These are phyloP conservation scores for Phytoseiulus persimilis DNA, from an alignment of 2,888 invertebrate species.

Conservation along the genomic window DNA sequence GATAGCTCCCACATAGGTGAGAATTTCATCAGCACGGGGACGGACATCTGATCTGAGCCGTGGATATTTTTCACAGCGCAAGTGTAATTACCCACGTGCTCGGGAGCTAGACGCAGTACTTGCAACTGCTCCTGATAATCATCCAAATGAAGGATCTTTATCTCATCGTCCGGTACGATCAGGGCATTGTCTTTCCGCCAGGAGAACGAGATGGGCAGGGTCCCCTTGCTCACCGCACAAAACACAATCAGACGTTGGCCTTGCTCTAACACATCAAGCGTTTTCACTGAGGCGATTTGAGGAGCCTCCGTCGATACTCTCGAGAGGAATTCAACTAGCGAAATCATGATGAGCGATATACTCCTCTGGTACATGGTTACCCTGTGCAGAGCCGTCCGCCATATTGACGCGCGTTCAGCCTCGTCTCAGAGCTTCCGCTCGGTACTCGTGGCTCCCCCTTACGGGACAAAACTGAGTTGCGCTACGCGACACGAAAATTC, in stretches of 20 bases:
- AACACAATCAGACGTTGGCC: slow-evolving; percentile 26
- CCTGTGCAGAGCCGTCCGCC: not conserved
- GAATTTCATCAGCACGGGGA: slow-evolving; percentile 16
- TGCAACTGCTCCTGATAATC: slow-evolving; percentile 14
- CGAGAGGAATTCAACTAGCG: not conserved
- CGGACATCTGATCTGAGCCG: slow-evolving; percentile 24
- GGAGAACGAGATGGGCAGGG: slow-evolving; percentile 10
- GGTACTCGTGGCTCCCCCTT: slow-evolving; percentile 30
- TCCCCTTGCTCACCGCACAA: slow-evolving; percentile 14
- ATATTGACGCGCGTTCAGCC: not conserved
- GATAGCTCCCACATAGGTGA: not conserved
- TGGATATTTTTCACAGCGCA: slow-evolving; percentile 27
- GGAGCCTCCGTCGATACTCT: not conserved
- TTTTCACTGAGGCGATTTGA: slow-evolving; percentile 24
- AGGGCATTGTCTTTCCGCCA: slow-evolving; percentile 25
- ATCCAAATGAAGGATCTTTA: slow-evolving; percentile 13
- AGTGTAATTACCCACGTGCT: slow-evolving; percentile 6
- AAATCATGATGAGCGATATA: not conserved
- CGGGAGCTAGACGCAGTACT: not conserved
- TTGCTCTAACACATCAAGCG: not conserved
- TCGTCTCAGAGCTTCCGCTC: not conserved
- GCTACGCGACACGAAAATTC: not conserved
- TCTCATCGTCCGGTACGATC: slow-evolving; percentile 6
- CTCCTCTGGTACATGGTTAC: not conserved
- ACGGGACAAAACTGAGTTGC: not conserved